Percentiles rank a stretch among this genome's conserved stretches.
These are phyloP conservation scores for Anas bernieri DNA, from an alignment of 2,797 vertebrate genomes.

Conservation along the genomic window DNA sequence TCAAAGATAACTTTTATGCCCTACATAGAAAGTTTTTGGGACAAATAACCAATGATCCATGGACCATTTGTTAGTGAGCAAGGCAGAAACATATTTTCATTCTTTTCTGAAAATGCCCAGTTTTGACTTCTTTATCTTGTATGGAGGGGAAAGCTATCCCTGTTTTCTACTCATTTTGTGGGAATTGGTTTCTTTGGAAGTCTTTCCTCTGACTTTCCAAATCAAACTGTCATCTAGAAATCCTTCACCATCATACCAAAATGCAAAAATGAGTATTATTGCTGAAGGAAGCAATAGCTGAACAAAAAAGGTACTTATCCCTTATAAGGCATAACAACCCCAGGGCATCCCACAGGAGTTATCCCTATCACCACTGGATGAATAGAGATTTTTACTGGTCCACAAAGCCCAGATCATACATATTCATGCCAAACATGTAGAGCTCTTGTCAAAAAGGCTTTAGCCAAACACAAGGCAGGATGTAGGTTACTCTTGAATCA, in stretches of 20 bases:
- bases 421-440: constrained; percentile 39
- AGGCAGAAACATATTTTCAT: background rate
- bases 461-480: constrained; percentile 7
- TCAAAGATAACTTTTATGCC: background rate
- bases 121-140: background rate
- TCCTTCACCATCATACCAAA: background rate
- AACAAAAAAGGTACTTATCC: background rate
- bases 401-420: background rate
- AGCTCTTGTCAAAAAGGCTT: constrained; percentile 36
- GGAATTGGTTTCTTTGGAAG: background rate
- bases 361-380: background rate
- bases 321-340: background rate
- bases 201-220: background rate
- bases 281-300: background rate
- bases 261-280: background rate
- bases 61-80: background rate
- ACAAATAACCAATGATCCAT: background rate
- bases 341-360: background rate
- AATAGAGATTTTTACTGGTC: constrained; percentile 16
- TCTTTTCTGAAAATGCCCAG: background rate
- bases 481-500: constrained; percentile 15
- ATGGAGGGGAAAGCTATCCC: background rate
- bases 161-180: background rate
- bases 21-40: fast-evolving
- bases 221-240: background rate